These are phyloP conservation scores for Tholera decimalis DNA, from an alignment of 2,888 invertebrate species.

Conservation along the genomic window DNA sequence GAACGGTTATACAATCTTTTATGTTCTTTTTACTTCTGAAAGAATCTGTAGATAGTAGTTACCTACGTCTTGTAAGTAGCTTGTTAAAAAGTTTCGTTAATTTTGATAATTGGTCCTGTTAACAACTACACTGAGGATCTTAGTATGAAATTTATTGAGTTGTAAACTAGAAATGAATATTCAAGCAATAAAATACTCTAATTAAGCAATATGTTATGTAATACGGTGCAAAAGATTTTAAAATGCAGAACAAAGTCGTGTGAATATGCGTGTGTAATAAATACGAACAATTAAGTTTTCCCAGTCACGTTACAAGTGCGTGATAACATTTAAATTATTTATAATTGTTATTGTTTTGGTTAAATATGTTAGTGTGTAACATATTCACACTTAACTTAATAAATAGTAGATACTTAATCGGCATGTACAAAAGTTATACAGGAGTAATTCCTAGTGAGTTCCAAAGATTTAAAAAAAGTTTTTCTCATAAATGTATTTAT, in stretches of 20 bases:
- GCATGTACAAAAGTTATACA: no score
- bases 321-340: constrained; percentile 35
- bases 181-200: constrained; percentile 40
- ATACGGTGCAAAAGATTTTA: constrained; percentile 57
- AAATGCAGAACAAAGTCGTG: constrained; percentile 73
- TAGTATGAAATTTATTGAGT: constrained; percentile 18
- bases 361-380: constrained; percentile 39
- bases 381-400: constrained; percentile 13
- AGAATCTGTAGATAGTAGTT: no score
- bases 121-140: no score
- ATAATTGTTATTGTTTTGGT: constrained; percentile 39
- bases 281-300: constrained; percentile 62
- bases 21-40: no score
- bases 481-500: no score
- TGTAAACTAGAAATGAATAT: constrained; percentile 26
- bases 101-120: background rate
- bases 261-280: constrained; percentile 71
- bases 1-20: no score
- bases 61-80: no score
- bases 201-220: constrained; percentile 66
- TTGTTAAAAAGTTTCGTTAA: background rate
- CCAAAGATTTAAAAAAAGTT: no score
- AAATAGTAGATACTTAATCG: no score
- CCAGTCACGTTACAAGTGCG: constrained; percentile 47
- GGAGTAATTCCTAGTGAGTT: no score